These are phyloP conservation scores for Ophiodon elongatus DNA, from an alignment of 2,113 vertebrate species.

Conservation along the genomic window DNA sequence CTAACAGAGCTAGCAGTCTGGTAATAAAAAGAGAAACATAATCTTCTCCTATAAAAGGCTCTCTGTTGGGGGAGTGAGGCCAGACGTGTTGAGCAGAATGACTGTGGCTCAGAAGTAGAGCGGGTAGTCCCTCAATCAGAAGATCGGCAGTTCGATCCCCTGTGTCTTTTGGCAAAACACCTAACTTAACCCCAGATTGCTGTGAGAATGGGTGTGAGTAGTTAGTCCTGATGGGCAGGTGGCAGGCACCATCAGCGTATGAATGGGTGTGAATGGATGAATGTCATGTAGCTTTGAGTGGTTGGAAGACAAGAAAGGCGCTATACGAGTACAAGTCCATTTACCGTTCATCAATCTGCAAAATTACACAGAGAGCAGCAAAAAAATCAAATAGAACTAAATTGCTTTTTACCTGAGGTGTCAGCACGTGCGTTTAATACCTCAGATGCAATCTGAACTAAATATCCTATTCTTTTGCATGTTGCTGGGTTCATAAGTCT, in stretches of 20 bases:
- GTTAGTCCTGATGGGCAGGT: not conserved
- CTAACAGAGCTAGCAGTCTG: conserved; percentile 4
- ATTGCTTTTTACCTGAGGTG: not conserved
- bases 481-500: not conserved
- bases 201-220: not conserved
- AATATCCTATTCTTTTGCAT: not conserved
- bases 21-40: conserved; percentile 1
- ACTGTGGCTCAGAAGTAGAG: not conserved
- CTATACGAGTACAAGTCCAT: not conserved
- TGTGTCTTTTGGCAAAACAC: not conserved
- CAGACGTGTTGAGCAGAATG: conserved; percentile 11
- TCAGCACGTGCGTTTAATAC: not conserved
- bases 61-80: not conserved
- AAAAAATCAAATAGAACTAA: not conserved
- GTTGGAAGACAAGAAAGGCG: not conserved
- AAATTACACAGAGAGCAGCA: not conserved
- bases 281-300: not conserved
- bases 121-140: not conserved
- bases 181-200: not conserved
- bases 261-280: not conserved
- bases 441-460: not conserved
- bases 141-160: not conserved
- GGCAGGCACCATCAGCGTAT: not conserved
- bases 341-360: not conserved
- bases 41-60: not conserved